Evolutionary conservation across 2,113 vertebrate genomes (phyloP), one percentile per base, ranked within the genome.

Genomic region (Struthio camelus): DNA sequence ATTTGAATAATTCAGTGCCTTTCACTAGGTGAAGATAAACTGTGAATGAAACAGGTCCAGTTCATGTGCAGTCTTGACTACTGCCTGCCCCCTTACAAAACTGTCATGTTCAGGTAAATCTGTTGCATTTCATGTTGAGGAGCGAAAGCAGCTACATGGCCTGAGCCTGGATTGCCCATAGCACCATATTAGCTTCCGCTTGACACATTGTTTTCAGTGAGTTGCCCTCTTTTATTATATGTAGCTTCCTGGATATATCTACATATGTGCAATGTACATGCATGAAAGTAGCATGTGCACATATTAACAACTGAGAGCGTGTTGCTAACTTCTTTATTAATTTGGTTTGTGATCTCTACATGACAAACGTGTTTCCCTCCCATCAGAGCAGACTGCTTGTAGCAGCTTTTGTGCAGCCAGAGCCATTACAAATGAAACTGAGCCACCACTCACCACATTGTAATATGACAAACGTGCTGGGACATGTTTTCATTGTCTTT

Each of bases 1-100:
- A 17, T 73, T 84, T 87, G 50, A 97, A 73, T 61, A 80, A 82
- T 88, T 93, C 76, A 82, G 67, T 77, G 58, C 75, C 75, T 56
- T 80, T 93, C 85, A n/a, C 53, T 77, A 10, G 22, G 40, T 83
- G 58, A 87, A 93, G 15, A 44, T 42, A 87, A 93, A 82, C 62
- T 27, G 42, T 91, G 59, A 80, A 46, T 25, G 40, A 36, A 44
- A 48, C 84, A 76, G 14, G n/a, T 66, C 48, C 1, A 5, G 80
- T 73, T 71, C 64, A 77, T 17, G 80, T 82, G 66, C 40, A 92
- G 67, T 62, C 28, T 44, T 5, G 2, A 50, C 30, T 79, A 14
- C 40, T 32, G 22, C 9, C 18, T 11, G n/a, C 34, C 8, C 32
- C 20, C 38, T 89, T 34, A 34, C 28, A 92, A 70, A 95, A 84